phyloP scores from a whole-genome alignment of 1,140 invertebrate species.

The Tetramorium parvispinum region DNA sequence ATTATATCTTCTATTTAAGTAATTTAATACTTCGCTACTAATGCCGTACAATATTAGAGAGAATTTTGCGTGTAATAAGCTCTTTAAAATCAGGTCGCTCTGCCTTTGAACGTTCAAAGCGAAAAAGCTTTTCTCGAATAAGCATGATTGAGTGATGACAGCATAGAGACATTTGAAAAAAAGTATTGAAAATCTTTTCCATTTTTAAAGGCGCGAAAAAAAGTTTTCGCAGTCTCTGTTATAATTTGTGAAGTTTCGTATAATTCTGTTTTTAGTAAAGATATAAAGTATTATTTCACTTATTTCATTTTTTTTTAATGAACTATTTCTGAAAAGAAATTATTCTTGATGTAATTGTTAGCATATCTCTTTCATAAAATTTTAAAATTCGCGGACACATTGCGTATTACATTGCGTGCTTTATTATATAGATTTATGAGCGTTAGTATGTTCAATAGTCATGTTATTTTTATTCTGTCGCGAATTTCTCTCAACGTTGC shows the following conservation, averaged over 20 bases:
- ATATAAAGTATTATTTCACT: too few species aligned
- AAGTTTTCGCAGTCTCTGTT: background rate
- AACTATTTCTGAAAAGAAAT: background rate
- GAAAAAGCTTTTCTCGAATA: constrained; percentile 2
- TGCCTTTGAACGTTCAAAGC: constrained; percentile 26
- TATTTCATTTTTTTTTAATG: background rate
- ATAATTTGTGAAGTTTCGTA: background rate
- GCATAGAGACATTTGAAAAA: background rate
- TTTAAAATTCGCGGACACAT: background rate
- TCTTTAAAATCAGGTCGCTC: constrained; percentile 29
- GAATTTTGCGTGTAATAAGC: constrained; percentile 14
- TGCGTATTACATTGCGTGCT: background rate
- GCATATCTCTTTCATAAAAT: background rate
- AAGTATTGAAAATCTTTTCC: constrained; percentile 8
- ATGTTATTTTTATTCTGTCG: constrained; percentile 31
- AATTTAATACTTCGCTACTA: constrained; percentile 36
- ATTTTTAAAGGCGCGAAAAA: background rate
- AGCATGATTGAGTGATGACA: constrained; percentile 24
- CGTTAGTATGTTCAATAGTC: background rate
- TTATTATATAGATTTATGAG: background rate
- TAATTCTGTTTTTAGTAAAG: background rate
- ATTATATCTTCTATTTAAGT: constrained; percentile 6
- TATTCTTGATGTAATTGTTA: background rate
- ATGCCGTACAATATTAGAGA: constrained; percentile 21
- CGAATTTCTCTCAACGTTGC: constrained; percentile 16